A percentile compares a stretch with the other conserved stretches of the same genome.
These are phyloP conservation scores for Bradysia coprophila DNA, from an alignment of 1,140 invertebrate species.

Conservation along the genomic window DNA sequence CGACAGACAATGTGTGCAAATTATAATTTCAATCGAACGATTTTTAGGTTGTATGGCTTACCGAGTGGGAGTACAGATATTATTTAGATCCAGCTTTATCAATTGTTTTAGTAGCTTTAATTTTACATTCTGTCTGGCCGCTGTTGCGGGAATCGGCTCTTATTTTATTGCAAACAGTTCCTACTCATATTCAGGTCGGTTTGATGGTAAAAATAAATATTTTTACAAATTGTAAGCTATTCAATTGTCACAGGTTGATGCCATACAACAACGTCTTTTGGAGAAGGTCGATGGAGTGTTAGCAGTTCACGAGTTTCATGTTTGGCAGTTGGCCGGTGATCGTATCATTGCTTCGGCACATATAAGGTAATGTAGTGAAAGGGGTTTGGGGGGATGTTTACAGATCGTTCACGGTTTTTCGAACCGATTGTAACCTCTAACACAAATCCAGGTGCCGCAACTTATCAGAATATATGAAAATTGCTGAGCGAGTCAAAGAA, in stretches of 20 bases:
- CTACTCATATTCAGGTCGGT: slow-evolving; percentile 69
- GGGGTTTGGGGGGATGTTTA: too few relatives aligned
- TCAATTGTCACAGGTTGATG: slow-evolving; percentile 53
- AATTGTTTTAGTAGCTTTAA: slow-evolving; percentile 60
- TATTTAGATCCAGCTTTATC: slow-evolving; percentile 92
- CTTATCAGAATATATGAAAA: slow-evolving; percentile 77
- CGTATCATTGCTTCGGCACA: slow-evolving; percentile 86
- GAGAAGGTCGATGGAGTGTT: slow-evolving; percentile 77
- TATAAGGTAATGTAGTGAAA: slow-evolving; percentile 41
- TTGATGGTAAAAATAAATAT: background rate
- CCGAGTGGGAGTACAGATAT: slow-evolving; percentile 58
- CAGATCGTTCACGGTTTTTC: too few relatives aligned
- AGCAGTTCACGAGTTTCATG: slow-evolving; percentile 86
- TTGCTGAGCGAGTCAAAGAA: slow-evolving; percentile 85
- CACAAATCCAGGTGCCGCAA: slow-evolving; percentile 49
- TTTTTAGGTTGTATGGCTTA: slow-evolving; percentile 55
- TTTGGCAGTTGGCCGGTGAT: slow-evolving; percentile 84
- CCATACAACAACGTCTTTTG: slow-evolving; percentile 65
- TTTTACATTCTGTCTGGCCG: slow-evolving; percentile 71
- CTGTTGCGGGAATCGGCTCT: slow-evolving; percentile 70
- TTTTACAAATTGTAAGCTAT: background rate
- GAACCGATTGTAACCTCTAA: background rate
- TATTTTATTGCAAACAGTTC: slow-evolving; percentile 80
- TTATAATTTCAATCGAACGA: background rate
- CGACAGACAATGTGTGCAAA: background rate